Conservation (phyloP, 1,140 invertebrate genomes). For the Homarus americanus region DNA sequence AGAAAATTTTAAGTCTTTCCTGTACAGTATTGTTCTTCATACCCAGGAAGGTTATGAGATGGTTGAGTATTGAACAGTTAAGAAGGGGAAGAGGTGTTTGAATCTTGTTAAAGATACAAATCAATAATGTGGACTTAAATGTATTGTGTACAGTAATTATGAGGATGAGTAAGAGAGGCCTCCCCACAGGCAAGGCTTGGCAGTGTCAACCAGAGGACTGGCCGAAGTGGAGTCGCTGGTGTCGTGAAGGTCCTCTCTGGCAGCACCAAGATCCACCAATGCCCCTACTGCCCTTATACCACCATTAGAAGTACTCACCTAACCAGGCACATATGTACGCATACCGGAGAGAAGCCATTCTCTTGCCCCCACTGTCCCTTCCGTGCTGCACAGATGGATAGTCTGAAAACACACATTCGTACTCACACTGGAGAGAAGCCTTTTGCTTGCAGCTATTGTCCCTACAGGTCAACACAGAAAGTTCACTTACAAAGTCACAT, state of each 20-base stretch:
- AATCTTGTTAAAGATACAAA: background rate
- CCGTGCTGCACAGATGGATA: conserved; percentile 67
- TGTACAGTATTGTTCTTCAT: background rate
- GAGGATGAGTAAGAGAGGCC: conserved; percentile 64
- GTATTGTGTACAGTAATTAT: conserved; percentile 39
- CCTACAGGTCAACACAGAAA: conserved; percentile 63
- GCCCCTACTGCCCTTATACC: conserved; percentile 67
- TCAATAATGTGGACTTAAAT: conserved; percentile 18
- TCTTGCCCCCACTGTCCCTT: conserved; percentile 60
- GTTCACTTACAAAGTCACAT: conserved; percentile 66
- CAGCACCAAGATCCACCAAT: conserved; percentile 66
- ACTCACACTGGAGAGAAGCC: conserved; percentile 66
- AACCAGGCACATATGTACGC: conserved; percentile 62
- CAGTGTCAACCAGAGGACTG: conserved; percentile 38
- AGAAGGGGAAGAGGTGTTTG: background rate
- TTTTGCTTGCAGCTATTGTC: conserved; percentile 58
- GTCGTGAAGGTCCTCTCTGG: conserved; percentile 32
- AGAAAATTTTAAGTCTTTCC: background rate
- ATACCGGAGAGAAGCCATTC: conserved; percentile 64
- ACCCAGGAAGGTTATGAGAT: background rate
- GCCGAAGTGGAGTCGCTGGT: conserved; percentile 42
- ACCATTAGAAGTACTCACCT: conserved; percentile 68
- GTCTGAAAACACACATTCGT: conserved; percentile 62
- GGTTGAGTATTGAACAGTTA: background rate
- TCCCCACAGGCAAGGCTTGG: conserved; percentile 66